Evolutionary conservation across 2,113 vertebrate species (phyloP).

Genomic region (Pleuronectes platessa): DNA sequence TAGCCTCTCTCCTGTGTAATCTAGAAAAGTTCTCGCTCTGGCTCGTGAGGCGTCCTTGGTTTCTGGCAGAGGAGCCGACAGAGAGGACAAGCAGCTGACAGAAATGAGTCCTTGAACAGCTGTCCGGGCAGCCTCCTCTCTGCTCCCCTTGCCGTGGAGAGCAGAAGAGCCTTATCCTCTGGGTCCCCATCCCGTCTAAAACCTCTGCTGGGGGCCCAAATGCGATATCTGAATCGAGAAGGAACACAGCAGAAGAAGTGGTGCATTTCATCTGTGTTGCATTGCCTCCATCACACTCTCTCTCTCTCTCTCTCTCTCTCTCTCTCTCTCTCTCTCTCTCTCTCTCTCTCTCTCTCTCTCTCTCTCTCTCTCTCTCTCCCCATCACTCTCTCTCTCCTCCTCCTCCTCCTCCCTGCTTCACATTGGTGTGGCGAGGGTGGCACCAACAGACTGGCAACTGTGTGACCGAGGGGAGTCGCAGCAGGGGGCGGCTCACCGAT

Average conservation of each 20-base stretch:
- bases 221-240: conserved; percentile 20
- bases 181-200: conserved; percentile 5
- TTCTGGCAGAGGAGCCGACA: conserved; percentile 23
- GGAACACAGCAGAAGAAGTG: neutral
- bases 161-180: conserved; percentile 20
- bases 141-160: neutral
- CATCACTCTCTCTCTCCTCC: neutral
- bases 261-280: conserved; percentile 44
- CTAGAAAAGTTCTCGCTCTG: neutral
- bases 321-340: neutral
- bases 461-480: conserved; percentile 61
- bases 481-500: conserved; percentile 72
- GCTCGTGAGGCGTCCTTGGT: conserved; percentile 23
- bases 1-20: conserved; percentile 1
- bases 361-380: neutral
- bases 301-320: neutral
- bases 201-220: conserved; percentile 4
- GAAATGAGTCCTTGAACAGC: conserved; percentile 46
- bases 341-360: neutral
- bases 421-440: conserved; percentile 38
- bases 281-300: conserved; percentile 1
- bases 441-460: conserved; percentile 64
- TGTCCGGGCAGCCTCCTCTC: neutral
- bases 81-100: conserved; percentile 33
- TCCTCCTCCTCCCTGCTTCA: neutral